Base-by-base conservation (phyloP, 1,140 invertebrate species). In the Orius laevigatus region DNA sequence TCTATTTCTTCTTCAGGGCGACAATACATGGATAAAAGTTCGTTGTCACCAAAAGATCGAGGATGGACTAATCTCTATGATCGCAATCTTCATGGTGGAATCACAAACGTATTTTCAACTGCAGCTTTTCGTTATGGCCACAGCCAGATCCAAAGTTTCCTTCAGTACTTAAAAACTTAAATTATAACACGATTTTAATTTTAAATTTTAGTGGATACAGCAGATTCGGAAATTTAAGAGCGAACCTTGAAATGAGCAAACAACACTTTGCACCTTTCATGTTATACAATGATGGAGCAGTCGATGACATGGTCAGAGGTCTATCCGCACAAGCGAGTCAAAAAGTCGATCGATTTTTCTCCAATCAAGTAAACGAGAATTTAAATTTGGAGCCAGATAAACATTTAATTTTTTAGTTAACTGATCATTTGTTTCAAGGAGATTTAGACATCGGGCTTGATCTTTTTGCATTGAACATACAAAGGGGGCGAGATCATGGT, bases 401-500 rank as follows among this genome's bases (percentile, higher is more conserved):
- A 38, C 3, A 12, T 32, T 56, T n/a, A n/a, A n/a, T 46, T 32
- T 54, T 58, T 25, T 55, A 79, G 67, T 53, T 79, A 15, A 77
- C 74, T 41, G 73, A 78, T 53, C 70, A 70, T 54, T 59, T 78
- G 44, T 78, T 78, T 57, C 65, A 70, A 56, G 63, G 64, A 4
- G 58, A 60, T 35, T 58, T 62, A 4, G 58, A 61, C 33, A 70
- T 75, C 49, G 75, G 75, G 11, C 60, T 77, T 56, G 80, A 83
- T 60, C 62, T 83, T n/a, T 67, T 76, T 41, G 69, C 78, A 4
- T 66, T 82, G 56, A 81, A 83, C 59, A 73, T 84, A 31, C 76
- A 80, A 60, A 62, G 78, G 52, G 77, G 76, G 0, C 61, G 80
- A 46, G 80, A 83, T 58, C 76, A 80, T 54, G 80, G 78, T 2